Base-by-base conservation (phyloP, 2,113 vertebrate species). In the Catharus fuscescens region DNA sequence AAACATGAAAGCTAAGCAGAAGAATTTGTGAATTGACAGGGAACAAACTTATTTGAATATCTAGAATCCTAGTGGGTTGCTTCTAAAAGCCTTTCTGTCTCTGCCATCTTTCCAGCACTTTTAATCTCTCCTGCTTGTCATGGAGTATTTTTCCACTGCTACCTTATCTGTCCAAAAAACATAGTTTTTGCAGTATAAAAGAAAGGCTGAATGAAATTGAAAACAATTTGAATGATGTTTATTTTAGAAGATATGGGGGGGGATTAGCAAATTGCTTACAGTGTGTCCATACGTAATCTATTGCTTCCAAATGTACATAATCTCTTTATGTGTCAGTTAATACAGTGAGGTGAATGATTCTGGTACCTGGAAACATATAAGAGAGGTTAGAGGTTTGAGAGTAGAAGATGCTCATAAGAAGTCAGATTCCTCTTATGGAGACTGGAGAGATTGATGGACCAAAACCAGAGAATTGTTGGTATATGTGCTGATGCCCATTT, bases 221-320 rank as follows among this genome's bases (percentile, higher is more conserved):
- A 77, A 81, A 70, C 1, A 25, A 66, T 78, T 84, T 19, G 36
- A 47, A 54, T 8, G 3, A 6, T 23, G 2, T 23, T 60, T 26
- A 26, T 34, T 71, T 6, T 28, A 60, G 42, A 34, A 23, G 3
- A 26, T 32, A 45, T 18, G 9, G 1, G 0, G 1, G 3, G 6
- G 6, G 25, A 53, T 57, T 50, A 11, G 8, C 13, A 78, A 26
- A 47, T 74, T 81, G 5, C 26, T 54, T 29, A 3, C 8, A 36
- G 12, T 23, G 4, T 74, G 34, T 28, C 5, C 1, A 0, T 40
- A 56, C 5, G 12, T 48, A 73, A 65, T 24, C 9, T 4, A 38
- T 86, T 80, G 8, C 5, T 87, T 84, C n/a, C 6, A 6, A 45
- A 28, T 3, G 23, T 34, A 64, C 4, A 15, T 9, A 78, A 45